These are phyloP conservation scores for Metalampra italica DNA, from an alignment of 2,888 invertebrate species.

Conservation along the genomic window DNA sequence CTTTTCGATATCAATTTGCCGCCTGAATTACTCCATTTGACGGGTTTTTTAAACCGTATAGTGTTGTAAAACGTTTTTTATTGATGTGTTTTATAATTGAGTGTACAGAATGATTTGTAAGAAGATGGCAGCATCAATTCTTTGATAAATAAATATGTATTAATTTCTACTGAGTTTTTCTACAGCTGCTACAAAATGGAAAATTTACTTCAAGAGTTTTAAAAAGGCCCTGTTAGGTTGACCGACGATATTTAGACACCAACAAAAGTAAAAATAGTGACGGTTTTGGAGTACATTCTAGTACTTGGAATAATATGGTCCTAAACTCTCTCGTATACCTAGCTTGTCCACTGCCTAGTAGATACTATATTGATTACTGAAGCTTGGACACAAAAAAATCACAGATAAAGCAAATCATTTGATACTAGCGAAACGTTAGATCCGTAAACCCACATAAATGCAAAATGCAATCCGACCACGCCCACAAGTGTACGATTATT, in stretches of 20 bases:
- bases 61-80: constrained; percentile 55
- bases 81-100: constrained; percentile 21
- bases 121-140: background rate
- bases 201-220: too few relatives aligned
- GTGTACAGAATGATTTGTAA: constrained; percentile 21
- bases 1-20: constrained; percentile 73
- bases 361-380: too few relatives aligned
- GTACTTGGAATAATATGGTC: too few relatives aligned
- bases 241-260: too few relatives aligned
- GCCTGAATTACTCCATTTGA: constrained; percentile 59
- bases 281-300: too few relatives aligned
- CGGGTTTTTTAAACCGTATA: constrained; percentile 42
- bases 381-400: background rate
- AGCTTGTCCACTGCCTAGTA: too few relatives aligned
- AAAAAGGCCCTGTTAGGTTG: too few relatives aligned
- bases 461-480: constrained; percentile 59
- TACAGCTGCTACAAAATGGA: too few relatives aligned
- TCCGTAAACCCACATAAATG: constrained; percentile 41
- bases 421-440: constrained; percentile 36
- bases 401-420: constrained; percentile 6
- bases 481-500: constrained; percentile 57
- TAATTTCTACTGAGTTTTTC: too few relatives aligned
- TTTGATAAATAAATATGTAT: background rate
- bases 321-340: too few relatives aligned
- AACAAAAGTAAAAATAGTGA: too few relatives aligned